Conservation (phyloP, 37 sponge, comb jelly and placozoan species). For the Lycopodina hypogea region DNA sequence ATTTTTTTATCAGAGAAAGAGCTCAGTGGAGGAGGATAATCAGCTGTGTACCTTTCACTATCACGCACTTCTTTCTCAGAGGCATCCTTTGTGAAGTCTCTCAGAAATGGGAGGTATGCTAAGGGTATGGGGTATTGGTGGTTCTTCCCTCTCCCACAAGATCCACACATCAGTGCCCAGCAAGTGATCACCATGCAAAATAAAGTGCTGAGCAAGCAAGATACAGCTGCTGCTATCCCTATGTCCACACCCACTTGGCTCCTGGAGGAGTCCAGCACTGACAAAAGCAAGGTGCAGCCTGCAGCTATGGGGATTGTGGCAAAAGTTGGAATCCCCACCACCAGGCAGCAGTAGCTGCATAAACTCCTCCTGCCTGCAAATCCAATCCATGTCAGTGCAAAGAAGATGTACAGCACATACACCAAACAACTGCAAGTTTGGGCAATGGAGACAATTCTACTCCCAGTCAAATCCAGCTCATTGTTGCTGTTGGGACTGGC, state of each 20-base stretch:
- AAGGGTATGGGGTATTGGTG: constrained; percentile 1
- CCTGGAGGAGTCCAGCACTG: neutral
- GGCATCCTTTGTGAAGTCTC: neutral
- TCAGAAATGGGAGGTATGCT: constrained; percentile 17
- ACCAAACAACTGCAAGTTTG: neutral
- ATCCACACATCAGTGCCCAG: constrained; percentile 13
- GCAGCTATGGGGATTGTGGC: neutral
- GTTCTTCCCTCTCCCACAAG: constrained; percentile 10
- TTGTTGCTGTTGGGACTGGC: neutral
- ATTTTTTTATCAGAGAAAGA: too few relatives aligned
- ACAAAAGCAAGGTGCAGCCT: neutral
- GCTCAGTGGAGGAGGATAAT: neutral
- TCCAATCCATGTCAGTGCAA: neutral
- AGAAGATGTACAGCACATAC: neutral
- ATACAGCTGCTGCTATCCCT: neutral
- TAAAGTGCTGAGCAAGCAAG: constrained; percentile 8
- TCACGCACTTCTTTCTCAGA: neutral
- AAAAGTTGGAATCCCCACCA: constrained; percentile 7
- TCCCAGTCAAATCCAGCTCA: too few relatives aligned
- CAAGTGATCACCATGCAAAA: neutral
- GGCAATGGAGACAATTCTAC: neutral
- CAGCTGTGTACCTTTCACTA: neutral
- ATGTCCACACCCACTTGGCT: neutral
- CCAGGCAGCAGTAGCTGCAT: constrained; percentile 5
- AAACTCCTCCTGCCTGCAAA: neutral